Conservation (phyloP, 1,140 invertebrate species). For the Solenopsis fugax region DNA sequence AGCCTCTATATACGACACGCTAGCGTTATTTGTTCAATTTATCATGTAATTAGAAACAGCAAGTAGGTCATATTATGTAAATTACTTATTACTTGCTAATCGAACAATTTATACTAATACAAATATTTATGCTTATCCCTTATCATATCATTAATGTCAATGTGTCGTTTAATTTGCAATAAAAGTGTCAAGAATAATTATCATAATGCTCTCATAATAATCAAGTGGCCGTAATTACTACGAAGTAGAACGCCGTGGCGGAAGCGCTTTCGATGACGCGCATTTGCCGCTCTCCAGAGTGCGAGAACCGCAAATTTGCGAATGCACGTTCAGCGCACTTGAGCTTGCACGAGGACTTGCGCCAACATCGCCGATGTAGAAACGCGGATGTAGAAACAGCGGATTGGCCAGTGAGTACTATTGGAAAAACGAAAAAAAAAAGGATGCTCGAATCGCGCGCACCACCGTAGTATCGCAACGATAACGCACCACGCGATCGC, state of each 20-base stretch:
- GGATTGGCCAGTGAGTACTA: slow-evolving; percentile 24
- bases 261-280: slow-evolving; percentile 58
- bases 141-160: background rate
- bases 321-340: slow-evolving; percentile 49
- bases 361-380: background rate
- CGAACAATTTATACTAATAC: background rate
- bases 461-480: background rate
- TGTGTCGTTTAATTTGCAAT: background rate
- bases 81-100: background rate
- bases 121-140: background rate
- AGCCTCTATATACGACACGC: too few relatives aligned
- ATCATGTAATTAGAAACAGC: too few relatives aligned
- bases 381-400: background rate
- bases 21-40: too few relatives aligned
- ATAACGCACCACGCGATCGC: slow-evolving; percentile 33
- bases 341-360: slow-evolving; percentile 31
- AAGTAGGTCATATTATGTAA: too few relatives aligned
- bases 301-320: slow-evolving; percentile 64
- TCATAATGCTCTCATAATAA: slow-evolving; percentile 10
- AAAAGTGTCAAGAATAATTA: slow-evolving; percentile 19
- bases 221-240: slow-evolving; percentile 31
- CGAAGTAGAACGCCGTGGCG: slow-evolving; percentile 17
- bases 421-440: slow-evolving; percentile 46
- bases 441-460: background rate
- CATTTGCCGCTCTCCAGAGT: slow-evolving; percentile 50